These are phyloP conservation scores for Zapus hudsonius DNA, from an alignment of 2,113 vertebrate genomes.

Conservation along the genomic window DNA sequence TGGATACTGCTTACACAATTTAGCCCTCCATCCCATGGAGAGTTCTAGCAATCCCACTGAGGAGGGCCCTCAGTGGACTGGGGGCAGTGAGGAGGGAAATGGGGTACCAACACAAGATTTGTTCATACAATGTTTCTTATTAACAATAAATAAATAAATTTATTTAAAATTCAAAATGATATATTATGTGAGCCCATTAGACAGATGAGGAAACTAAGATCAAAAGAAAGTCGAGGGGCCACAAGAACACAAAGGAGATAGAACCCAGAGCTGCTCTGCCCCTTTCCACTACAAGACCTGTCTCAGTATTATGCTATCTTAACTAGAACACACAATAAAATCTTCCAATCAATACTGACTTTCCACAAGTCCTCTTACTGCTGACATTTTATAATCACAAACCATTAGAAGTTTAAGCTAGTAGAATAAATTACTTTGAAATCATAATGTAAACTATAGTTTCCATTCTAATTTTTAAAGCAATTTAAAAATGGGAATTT, in stretches of 20 bases:
- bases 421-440: slow-evolving; percentile 56
- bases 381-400: slow-evolving; percentile 7
- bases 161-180: too few relatives aligned
- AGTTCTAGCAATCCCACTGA: too few relatives aligned
- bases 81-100: too few relatives aligned
- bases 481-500: slow-evolving; percentile 22
- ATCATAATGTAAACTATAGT: background rate
- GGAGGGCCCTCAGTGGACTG: too few relatives aligned
- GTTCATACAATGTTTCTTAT: too few relatives aligned
- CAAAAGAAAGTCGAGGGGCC: background rate
- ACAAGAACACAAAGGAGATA: background rate
- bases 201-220: background rate
- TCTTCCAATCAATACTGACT: background rate
- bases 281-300: background rate
- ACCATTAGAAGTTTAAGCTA: slow-evolving; percentile 27
- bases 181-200: background rate
- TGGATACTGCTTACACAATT: too few relatives aligned
- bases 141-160: too few relatives aligned
- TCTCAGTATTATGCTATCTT: background rate
- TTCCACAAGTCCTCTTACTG: background rate
- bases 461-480: slow-evolving; percentile 36
- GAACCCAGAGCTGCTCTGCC: background rate
- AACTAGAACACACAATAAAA: background rate
- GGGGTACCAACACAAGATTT: too few relatives aligned
- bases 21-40: too few relatives aligned